Base-by-base conservation (phyloP, 1,140 invertebrate species). In the Eubasilissa regina region DNA sequence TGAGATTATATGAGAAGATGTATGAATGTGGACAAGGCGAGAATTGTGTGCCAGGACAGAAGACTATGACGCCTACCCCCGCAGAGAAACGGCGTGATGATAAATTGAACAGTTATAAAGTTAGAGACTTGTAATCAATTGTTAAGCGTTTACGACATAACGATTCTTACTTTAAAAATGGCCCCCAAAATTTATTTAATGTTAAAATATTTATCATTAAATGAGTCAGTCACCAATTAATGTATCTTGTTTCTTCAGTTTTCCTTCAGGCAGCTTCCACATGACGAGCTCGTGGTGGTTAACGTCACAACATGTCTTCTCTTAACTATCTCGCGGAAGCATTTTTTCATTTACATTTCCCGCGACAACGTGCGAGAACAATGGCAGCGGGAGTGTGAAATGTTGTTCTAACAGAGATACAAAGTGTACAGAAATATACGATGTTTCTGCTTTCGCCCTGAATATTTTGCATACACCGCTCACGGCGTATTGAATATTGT, bases 321-420 rank as follows among this genome's bases (percentile, higher is more conserved):
- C 55, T 19, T 58, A 56, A 21, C 55, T 19, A 58, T 58, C 17
- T 58, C 17, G 11, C 21, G 55, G 55, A 58, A 19, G 55, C 17
- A 17, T 15, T 58, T 58, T 58, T 58, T 21, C 55, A 58, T 58
- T 58, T 56, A 17, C 21, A 21, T 58, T 58, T 58, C 53, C 55
- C 55, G 4, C 55, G 55, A 58, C 17, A 21, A 58, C 9, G 55
- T 21, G 25, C 17, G 55, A 15, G 55, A 3, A 58, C 12, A 58
- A 58, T 21, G 55, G n/a, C 17, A 0, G 55, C 17, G 55, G n/a
- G 55, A 21, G 55, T 58, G 55, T 58, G 55, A 58, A 58, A 58
- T 21, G 17, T 10, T 58, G 17, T 58, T 58, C 55, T 1, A 58
- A 58, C 55, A n/a, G n/a, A n/a, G n/a, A n/a, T n/a, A 58, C 55